Evolutionary conservation across 2,888 invertebrate genomes (phyloP), one percentile per base, ranked within the genome.

Genomic region (Apamea monoglypha): DNA sequence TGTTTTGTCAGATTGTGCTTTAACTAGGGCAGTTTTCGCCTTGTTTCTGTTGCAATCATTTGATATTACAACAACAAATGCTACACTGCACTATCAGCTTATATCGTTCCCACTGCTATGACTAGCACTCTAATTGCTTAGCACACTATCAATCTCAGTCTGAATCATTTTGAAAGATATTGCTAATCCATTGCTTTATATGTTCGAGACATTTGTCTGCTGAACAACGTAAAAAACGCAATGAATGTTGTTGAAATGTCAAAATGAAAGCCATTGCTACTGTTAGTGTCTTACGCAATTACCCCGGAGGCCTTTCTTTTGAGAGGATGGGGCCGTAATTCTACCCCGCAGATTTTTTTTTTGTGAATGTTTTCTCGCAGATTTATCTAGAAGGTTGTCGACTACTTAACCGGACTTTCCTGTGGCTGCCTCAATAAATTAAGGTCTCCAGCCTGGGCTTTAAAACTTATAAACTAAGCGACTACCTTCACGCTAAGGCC

Each of bases 11-110:
- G 77, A 74, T 71, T 77, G 67, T 63, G 8, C 29, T 63, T 47
- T 64, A 83, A 68, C 25, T 80, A 66, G 70, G 66, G 25, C 73
- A 79, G n/a, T 32, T 63, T 70, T 76, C 18, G 74, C 29, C 64
- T 64, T 72, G 63, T 63, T 56, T 81, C 50, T 6, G n/a, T 21
- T n/a, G 56, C 56, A 44, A 83, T 21, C 29, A 25, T 50, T 29
- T 36, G n/a, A 64, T 61, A 8, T 40, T 29, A 50, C 16, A 14
- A 36, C 25, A 53, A 7, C 6, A 73, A 50, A 29, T 74, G 1
- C 3, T n/a, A 2, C n/a, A n/a, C n/a, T n/a, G 32, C 2, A 47
- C 47, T 70, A 12, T 12, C 21, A 50, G 36, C 6, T 21, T 25
- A 18, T 50, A 12, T 8, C 2, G 18, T 25, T 25, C n/a, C 7